phyloP scores from a whole-genome alignment of 2,113 vertebrate genomes.

The Thunnus maccoyii region DNA sequence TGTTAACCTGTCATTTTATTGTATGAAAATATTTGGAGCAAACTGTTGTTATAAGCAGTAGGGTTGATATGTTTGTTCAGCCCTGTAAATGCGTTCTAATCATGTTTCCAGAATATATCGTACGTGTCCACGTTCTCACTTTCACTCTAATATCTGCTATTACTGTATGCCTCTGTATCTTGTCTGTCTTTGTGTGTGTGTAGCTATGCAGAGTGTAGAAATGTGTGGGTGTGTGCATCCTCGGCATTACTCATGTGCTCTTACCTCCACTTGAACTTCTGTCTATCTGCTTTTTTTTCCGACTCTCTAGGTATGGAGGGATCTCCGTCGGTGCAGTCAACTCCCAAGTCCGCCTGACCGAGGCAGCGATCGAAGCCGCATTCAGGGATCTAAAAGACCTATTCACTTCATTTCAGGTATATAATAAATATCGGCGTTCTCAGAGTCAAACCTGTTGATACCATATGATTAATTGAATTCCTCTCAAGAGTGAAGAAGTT shows the following conservation, averaged over 20 bases:
- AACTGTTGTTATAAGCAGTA: slow-evolving; percentile 28
- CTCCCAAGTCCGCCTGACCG: slow-evolving; percentile 81
- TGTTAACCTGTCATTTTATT: slow-evolving; percentile 42
- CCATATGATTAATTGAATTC: background rate
- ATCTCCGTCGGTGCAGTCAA: slow-evolving; percentile 84
- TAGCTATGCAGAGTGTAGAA: background rate
- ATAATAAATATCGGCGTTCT: slow-evolving; percentile 22
- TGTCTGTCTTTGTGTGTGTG: background rate
- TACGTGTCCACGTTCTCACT: background rate
- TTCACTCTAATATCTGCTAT: background rate
- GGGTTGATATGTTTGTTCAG: background rate
- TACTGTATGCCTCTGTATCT: background rate
- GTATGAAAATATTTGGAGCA: slow-evolving; percentile 34
- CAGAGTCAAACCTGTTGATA: slow-evolving; percentile 8
- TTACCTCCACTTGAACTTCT: slow-evolving; percentile 23
- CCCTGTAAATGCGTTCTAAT: background rate
- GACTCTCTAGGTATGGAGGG: slow-evolving; percentile 80
- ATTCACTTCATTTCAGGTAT: slow-evolving; percentile 73
- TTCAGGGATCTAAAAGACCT: slow-evolving; percentile 70
- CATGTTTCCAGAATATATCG: background rate
- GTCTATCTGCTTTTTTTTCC: background rate
- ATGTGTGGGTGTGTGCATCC: background rate
- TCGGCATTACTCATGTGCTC: background rate
- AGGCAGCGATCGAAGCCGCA: slow-evolving; percentile 57
- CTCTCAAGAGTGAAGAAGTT: background rate